Base-by-base conservation (phyloP, 2,113 vertebrate genomes). In the Canis aureus region DNA sequence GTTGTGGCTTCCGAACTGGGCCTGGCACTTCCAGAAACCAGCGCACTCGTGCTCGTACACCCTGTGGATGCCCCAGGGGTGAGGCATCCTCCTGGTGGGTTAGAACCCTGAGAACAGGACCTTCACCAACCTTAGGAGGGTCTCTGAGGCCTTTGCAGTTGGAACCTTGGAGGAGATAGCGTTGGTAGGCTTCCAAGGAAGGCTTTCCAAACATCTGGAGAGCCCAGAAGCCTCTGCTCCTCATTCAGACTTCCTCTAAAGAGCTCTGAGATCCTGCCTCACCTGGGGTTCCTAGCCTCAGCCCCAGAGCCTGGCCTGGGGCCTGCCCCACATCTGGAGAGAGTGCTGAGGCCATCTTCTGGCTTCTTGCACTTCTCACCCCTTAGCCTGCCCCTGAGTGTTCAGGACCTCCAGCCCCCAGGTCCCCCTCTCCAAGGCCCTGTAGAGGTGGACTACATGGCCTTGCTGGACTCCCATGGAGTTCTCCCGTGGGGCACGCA, bases 91-190 rank as follows among this genome's bases (percentile, higher is more conserved):
- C 62, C n/a, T 16, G 11, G 53, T 10, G 32, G 29, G 4, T 38
- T 29, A 27, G 15, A 7, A 69, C 66, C 66, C 35, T 9, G 9
- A 16, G 2, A 1, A 6, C 15, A 23, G 43, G 55, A n/a, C 15
- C 27, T 64, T 51, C 25, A 17, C 0, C 23, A 8, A 43, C 25
- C 43, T 78, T 78, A 51, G 43, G 74, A 17, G 74, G 43, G 74
- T 17, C 43, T 51, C 43, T 1, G 43, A 27, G 43, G 7, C 22
- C 57, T 35, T 16, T 0, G 0, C 15, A 12, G 0, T n/a, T 5
- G 9, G 3, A 35, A 69, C 73, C 53, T 49, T 25, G 60, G n/a
- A 67, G 57, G n/a, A 32, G 23, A 35, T 1, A 9, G 27, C 7
- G 1, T 32, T 9, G 32, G 43, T 60, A 62, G 38, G 27, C 67